These are phyloP conservation scores for Temnothorax longispinosus DNA, from an alignment of 1,140 invertebrate genomes.

Conservation along the genomic window DNA sequence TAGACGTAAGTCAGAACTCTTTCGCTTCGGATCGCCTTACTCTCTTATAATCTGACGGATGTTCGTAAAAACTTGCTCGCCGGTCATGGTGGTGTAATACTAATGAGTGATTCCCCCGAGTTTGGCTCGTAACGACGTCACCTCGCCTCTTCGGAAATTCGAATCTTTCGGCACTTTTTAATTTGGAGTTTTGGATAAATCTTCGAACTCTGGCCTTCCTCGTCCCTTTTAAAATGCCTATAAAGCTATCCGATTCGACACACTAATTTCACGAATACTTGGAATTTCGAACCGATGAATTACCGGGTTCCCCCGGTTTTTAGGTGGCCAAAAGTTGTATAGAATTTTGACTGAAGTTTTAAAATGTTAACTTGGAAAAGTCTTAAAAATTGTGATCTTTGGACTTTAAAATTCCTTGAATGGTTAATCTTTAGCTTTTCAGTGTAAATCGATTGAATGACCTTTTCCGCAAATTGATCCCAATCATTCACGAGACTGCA, in stretches of 20 bases:
- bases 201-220: background rate
- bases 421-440: constrained; percentile 9
- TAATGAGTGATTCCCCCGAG: constrained; percentile 10
- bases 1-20: background rate
- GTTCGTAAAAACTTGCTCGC: constrained; percentile 37
- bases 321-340: background rate
- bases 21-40: constrained; percentile 27
- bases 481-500: background rate
- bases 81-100: constrained; percentile 3
- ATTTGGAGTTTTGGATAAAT: background rate
- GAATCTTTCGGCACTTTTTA: constrained; percentile 11
- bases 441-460: background rate
- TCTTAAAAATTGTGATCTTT: background rate
- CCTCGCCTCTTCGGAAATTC: background rate
- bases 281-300: background rate
- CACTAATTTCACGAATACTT: background rate
- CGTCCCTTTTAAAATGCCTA: background rate
- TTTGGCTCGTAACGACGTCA: constrained; percentile 10
- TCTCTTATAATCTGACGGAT: constrained; percentile 49
- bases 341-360: background rate
- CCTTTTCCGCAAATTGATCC: background rate
- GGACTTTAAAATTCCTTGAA: background rate
- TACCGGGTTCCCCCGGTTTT: background rate
- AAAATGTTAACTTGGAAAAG: background rate
- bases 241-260: background rate